Percentiles rank a stretch among this genome's conserved stretches.
phyloP scores from a whole-genome alignment of 2,797 vertebrate genomes.

The Urophycis tenuis region DNA sequence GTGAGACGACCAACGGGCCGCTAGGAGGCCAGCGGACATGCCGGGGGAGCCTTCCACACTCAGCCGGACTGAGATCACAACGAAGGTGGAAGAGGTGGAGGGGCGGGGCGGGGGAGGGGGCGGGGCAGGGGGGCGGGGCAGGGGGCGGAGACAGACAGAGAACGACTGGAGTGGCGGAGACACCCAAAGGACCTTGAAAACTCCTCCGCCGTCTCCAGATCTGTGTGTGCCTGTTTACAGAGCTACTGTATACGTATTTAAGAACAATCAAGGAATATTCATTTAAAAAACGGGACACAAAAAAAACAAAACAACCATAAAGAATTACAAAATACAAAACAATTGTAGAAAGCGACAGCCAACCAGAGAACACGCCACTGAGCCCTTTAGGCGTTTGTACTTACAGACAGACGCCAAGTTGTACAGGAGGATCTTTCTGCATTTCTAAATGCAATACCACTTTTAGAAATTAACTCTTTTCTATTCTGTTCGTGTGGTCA shows the following conservation, averaged over 20 bases:
- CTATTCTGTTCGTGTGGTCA: conserved; percentile 93
- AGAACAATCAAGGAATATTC: conserved; percentile 15
- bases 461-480: conserved; percentile 96
- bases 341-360: conserved; percentile 26
- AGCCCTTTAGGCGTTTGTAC: conserved; percentile 94
- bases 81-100: conserved; percentile 69
- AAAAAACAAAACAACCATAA: conserved; percentile 16
- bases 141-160: conserved; percentile 9
- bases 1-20: not conserved
- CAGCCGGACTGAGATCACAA: conserved; percentile 96
- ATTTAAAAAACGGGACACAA: conserved; percentile 12
- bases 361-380: conserved; percentile 70
- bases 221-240: conserved; percentile 99
- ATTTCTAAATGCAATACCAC: conserved; percentile 95
- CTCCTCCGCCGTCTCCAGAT: conserved; percentile 69
- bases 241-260: conserved; percentile 83
- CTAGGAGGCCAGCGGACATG: not conserved
- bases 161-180: conserved; percentile 17
- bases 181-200: conserved; percentile 17
- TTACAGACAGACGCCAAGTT: conserved; percentile 87
- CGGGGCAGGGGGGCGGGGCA: conserved; percentile 37
- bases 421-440: conserved; percentile 88
- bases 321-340: conserved; percentile 17
- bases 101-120: conserved; percentile 69
- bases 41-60: conserved; percentile 78